phyloP scores from a whole-genome alignment of 1,140 invertebrate genomes.

The Wasmannia auropunctata region DNA sequence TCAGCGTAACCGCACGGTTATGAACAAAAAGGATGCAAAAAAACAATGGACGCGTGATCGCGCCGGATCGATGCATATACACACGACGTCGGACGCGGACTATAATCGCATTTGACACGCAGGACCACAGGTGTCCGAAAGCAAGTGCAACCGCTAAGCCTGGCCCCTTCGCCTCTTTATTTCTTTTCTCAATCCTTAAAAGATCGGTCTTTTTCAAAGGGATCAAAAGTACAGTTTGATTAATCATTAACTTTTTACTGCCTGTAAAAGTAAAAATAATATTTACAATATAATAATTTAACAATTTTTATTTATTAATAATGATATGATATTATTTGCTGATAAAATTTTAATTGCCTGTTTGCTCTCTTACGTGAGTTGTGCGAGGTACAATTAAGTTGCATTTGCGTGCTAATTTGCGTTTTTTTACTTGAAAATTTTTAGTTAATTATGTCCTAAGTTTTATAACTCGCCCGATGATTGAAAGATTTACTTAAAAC shows the following conservation, averaged over 20 bases:
- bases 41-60: slow-evolving; percentile 60
- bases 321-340: too few species aligned
- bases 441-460: not conserved
- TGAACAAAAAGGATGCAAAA: slow-evolving; percentile 42
- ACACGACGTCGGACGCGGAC: slow-evolving; percentile 36
- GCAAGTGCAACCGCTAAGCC: not conserved
- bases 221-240: not conserved
- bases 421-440: not conserved
- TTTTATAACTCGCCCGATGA: not conserved
- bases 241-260: not conserved
- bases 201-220: not conserved
- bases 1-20: slow-evolving; percentile 37
- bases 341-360: not conserved
- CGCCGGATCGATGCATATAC: slow-evolving; percentile 63
- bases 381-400: not conserved
- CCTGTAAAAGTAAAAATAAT: too few species aligned
- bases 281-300: too few species aligned
- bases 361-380: not conserved
- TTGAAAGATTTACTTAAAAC: not conserved
- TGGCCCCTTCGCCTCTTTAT: not conserved
- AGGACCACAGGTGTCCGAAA: slow-evolving; percentile 54
- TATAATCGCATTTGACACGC: slow-evolving; percentile 69
- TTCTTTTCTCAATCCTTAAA: not conserved
- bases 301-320: too few species aligned
- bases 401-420: not conserved